Base-by-base conservation (phyloP, 1,140 invertebrate genomes). In the Drosophila obscura region DNA sequence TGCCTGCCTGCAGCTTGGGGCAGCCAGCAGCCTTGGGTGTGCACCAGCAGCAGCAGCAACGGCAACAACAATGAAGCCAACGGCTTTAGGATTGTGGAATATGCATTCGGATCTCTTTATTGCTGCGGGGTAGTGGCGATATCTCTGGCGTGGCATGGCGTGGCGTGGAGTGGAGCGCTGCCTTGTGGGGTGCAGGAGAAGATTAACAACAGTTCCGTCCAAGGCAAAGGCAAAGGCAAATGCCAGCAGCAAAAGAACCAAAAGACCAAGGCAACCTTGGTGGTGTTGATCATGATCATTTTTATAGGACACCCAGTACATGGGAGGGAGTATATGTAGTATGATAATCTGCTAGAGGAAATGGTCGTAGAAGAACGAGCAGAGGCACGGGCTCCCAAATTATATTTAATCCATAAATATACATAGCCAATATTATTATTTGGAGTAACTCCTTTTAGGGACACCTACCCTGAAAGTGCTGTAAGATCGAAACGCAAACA, bases 201-300 rank as follows among this genome's bases (percentile, higher is more conserved):
- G 48, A 69, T 53, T 26, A 28, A 16, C 50, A 53, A 19, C 19
- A 35, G 56, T n/a, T 50, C 58, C 16, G 53, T 4, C 16, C 45
- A 66, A 52, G 61, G 66, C 75, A 76, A 77, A 82, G 74, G 80
- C 74, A 83, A 83, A 82, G 74, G 80, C 74, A 83, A 83, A 73
- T 69, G 74, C 75, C 79, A 81, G 57, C 77, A 73, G 62, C 64
- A 59, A 13, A 4, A 39, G 35, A 35, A 9, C 31, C n/a, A n/a
- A n/a, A 35, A 39, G 35, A 39, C 9, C 11, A 39, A 13, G 35
- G 35, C 79, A 82, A 78, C 79, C 80, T 83, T 79, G 80, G 63
- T 49, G 65, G 63, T 49, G 65, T 24, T 73, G 65, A 75, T 83
- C 69, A 61, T 76, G 74, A 77, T 77, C 50, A 43, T 53, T 53